Evolutionary conservation across 2,888 invertebrate species (phyloP), one percentile per base, ranked within the genome.

Genomic region (Plagiodera versicolora): DNA sequence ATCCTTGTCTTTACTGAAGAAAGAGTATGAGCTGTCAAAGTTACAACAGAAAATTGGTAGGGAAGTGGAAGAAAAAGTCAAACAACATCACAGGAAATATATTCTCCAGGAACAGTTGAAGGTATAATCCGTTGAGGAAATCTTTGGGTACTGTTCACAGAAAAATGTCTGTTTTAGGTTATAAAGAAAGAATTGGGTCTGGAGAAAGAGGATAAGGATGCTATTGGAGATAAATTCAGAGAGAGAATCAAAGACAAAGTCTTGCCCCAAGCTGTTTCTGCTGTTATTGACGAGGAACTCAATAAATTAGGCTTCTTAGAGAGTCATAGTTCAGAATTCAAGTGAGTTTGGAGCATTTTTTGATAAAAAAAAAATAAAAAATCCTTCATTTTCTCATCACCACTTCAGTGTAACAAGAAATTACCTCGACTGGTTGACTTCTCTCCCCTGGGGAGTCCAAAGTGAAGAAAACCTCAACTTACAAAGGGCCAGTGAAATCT

Each of bases 121-220:
- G 86, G 92, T 85, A 52, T 51, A 16, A n/a, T 18, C 8, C 30
- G 10, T 35, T 8, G 32, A 47, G n/a, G n/a, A 16, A 18, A 14
- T 35, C 14, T 39, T 11, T 9, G n/a, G 16, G 19, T 2, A 45
- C 6, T n/a, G 54, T 44, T 24, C 1, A 14, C 17, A 2, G 17
- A 32, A 17, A 9, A 39, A 20, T n/a, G n/a, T n/a, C 45, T 44
- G 44, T 39, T 56, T 64, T 63, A 85, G 85, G 92, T 89, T 0
- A 99, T 99, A 71, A 99, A 99, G 81, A 98, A 98, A 79, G 99
- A 99, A 81, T 81, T 99, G 53, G 99, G 99, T 0, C 82, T 99
- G 61, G 99, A 99, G 77, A 99, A 99, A 75, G 99, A 99, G 71
- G 99, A 99, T 75, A 99, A 99, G 77, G 98, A 98, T 80, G 96